Percentiles rank a stretch among this genome's conserved stretches.
Evolutionary conservation across 2,797 vertebrate genomes (phyloP).

Genomic region (Muscicapa comitata): DNA sequence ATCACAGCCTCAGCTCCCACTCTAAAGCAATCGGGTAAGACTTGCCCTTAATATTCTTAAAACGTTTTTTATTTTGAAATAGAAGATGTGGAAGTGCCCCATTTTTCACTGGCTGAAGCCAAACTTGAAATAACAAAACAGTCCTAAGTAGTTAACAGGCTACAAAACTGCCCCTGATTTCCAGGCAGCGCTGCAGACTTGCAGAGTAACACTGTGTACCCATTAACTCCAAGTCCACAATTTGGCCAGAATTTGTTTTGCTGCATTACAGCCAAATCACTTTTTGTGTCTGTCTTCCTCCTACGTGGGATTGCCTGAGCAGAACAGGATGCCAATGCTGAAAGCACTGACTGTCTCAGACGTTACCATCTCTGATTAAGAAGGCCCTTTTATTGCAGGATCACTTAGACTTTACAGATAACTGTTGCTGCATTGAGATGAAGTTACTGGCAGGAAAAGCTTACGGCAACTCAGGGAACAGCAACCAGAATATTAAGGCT

Average conservation of each 20-base stretch:
- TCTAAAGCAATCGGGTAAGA: background rate
- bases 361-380: slow-evolving; percentile 57
- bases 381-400: slow-evolving; percentile 50
- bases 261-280: slow-evolving; percentile 55
- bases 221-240: slow-evolving; percentile 65
- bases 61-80: slow-evolving; percentile 8
- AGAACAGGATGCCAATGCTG: slow-evolving; percentile 51
- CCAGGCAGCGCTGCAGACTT: slow-evolving; percentile 39
- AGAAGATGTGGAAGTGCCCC: background rate
- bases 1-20: background rate
- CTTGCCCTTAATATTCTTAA: slow-evolving; percentile 25
- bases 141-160: slow-evolving; percentile 24
- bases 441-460: slow-evolving; percentile 51
- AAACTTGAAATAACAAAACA: background rate
- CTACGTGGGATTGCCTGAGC: slow-evolving; percentile 45
- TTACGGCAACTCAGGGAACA: background rate
- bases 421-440: slow-evolving; percentile 57
- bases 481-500: slow-evolving; percentile 39
- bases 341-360: slow-evolving; percentile 49
- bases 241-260: slow-evolving; percentile 64
- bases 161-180: slow-evolving; percentile 39
- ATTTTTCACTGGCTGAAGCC: slow-evolving; percentile 17
- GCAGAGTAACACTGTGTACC: slow-evolving; percentile 68
- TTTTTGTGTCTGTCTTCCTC: slow-evolving; percentile 58
- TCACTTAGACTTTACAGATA: slow-evolving; percentile 49